Evolutionary conservation across 2,888 invertebrate species (phyloP).

Genomic region (Drosophila rellima): DNA sequence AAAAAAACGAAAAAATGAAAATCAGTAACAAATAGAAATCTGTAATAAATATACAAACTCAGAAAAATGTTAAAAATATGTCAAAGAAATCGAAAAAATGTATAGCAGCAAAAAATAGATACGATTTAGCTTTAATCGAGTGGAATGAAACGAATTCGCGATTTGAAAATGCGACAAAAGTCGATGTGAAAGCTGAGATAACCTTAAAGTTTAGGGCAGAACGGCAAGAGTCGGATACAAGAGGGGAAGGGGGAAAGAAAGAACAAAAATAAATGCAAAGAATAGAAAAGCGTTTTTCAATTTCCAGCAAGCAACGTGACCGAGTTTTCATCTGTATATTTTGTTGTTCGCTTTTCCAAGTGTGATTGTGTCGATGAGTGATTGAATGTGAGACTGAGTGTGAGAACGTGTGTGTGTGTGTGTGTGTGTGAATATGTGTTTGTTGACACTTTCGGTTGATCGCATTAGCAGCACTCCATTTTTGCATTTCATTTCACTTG

Average conservation of each 20-base stretch:
- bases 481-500: slow-evolving; percentile 46
- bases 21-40: no score
- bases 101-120: not conserved
- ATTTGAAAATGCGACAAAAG: slow-evolving; percentile 9
- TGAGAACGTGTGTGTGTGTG: slow-evolving; percentile 7
- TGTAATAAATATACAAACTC: no score
- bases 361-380: slow-evolving; percentile 32
- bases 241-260: not conserved
- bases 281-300: slow-evolving; percentile 49
- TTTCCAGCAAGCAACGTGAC: slow-evolving; percentile 54
- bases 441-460: slow-evolving; percentile 50
- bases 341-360: slow-evolving; percentile 17
- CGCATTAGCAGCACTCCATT: slow-evolving; percentile 43
- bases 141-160: slow-evolving; percentile 15
- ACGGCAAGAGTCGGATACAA: slow-evolving; percentile 10
- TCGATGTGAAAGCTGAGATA: slow-evolving; percentile 45
- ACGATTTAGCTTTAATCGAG: slow-evolving; percentile 6
- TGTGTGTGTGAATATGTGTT: slow-evolving; percentile 6
- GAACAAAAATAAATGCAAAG: slow-evolving; percentile 3
- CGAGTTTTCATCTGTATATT: slow-evolving; percentile 28
- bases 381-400: slow-evolving; percentile 14
- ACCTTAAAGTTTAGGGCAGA: slow-evolving; percentile 26
- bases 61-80: not conserved
- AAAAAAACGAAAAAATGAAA: no score
- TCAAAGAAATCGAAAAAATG: not conserved